Evolutionary conservation across 2,888 invertebrate genomes (phyloP).

Genomic region (Myopa testacea): DNA sequence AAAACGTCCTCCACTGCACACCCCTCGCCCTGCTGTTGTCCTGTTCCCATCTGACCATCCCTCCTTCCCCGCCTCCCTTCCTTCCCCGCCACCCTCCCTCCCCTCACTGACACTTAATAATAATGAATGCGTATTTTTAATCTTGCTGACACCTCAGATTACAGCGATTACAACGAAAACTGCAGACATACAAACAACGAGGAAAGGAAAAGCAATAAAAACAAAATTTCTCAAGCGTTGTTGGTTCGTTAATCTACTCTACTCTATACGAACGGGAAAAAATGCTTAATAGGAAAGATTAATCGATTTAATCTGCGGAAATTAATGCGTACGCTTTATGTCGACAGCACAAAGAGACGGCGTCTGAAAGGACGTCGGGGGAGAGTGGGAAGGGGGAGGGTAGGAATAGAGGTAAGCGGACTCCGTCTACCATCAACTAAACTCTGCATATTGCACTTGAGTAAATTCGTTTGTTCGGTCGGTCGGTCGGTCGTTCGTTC

Average conservation of each 20-base stretch:
- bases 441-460: background rate
- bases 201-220: background rate
- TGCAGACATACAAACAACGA: background rate
- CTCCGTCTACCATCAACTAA: background rate
- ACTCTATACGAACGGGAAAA: background rate
- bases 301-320: conserved; percentile 15
- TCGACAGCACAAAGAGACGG: background rate
- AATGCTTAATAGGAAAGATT: background rate
- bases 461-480: background rate
- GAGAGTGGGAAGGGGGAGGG: background rate
- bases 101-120: background rate
- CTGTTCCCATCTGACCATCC: background rate
- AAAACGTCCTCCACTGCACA: no score
- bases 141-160: conserved; percentile 5
- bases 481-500: background rate
- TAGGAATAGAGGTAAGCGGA: no score
- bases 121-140: background rate
- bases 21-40: no score
- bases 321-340: conserved; percentile 14
- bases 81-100: background rate
- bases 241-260: background rate
- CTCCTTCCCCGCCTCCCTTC: background rate
- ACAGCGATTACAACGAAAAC: background rate
- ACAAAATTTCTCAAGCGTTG: background rate
- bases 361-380: background rate